Evolutionary conservation across 2,113 vertebrate genomes (phyloP).

Genomic region (Corythoichthys haematopterus): DNA sequence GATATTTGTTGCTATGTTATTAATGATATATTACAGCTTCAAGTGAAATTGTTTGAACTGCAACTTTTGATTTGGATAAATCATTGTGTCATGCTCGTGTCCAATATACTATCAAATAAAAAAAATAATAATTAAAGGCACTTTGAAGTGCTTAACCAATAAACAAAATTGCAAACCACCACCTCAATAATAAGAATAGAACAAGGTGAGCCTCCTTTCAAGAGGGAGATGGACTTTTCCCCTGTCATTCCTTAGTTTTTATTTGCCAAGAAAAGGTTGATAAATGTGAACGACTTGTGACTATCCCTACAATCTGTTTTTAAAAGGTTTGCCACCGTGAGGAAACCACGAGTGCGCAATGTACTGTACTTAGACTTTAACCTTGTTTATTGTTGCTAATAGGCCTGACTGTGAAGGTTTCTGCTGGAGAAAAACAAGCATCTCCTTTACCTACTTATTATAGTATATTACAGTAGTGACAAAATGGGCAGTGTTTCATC

Average conservation of each 20-base stretch:
- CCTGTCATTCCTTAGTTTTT: neutral
- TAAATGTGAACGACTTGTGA: neutral
- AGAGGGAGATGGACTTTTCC: neutral
- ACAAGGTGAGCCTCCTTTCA: neutral
- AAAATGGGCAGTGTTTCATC: slow-evolving; percentile 35
- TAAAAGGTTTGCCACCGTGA: slow-evolving; percentile 10
- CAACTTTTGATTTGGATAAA: neutral
- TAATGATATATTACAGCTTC: neutral
- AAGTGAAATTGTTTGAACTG: neutral
- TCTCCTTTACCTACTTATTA: slow-evolving; percentile 11
- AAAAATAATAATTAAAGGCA: neutral
- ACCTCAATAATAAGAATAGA: neutral
- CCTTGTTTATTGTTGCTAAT: slow-evolving; percentile 21
- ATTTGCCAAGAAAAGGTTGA: neutral
- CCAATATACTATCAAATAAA: neutral
- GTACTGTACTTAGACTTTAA: slow-evolving; percentile 31
- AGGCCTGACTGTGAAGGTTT: slow-evolving; percentile 14
- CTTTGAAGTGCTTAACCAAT: too few relatives aligned
- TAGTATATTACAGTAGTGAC: slow-evolving; percentile 23
- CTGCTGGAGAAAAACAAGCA: neutral
- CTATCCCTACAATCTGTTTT: neutral
- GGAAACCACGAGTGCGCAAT: slow-evolving; percentile 14
- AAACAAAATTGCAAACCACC: too few relatives aligned
- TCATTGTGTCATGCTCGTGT: neutral
- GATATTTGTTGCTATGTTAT: too few relatives aligned